Conservation (phyloP, 2,113 vertebrate genomes). For the Apodemus sylvaticus region DNA sequence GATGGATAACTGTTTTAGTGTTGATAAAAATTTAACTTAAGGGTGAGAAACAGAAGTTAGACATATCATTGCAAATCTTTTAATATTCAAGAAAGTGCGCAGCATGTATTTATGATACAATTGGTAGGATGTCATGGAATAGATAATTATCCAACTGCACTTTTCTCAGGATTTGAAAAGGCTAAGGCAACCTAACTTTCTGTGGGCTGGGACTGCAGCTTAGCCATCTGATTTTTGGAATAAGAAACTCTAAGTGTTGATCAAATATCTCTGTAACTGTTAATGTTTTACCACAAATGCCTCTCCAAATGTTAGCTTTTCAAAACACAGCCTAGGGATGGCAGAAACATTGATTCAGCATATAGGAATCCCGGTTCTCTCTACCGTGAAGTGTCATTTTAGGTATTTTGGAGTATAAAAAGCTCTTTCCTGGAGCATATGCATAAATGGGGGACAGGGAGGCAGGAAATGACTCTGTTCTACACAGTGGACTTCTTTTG, state of each 20-base stretch:
- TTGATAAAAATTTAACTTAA: background rate
- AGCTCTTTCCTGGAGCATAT: background rate
- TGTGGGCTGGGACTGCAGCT: background rate
- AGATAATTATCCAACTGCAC: background rate
- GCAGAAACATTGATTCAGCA: constrained; percentile 36
- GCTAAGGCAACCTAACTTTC: background rate
- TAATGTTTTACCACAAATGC: constrained; percentile 54
- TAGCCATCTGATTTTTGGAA: constrained; percentile 9
- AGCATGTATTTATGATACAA: background rate
- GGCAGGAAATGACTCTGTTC: background rate
- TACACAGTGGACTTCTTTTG: no score
- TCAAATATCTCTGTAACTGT: constrained; percentile 32
- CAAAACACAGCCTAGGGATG: background rate
- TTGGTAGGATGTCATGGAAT: background rate
- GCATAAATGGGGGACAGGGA: background rate
- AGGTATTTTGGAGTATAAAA: background rate
- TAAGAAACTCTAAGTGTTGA: background rate
- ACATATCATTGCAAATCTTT: background rate
- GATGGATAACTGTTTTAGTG: background rate
- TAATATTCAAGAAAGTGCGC: background rate
- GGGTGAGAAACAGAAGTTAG: background rate
- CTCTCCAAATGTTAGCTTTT: constrained; percentile 62
- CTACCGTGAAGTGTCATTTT: background rate
- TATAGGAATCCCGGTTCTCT: constrained; percentile 17
- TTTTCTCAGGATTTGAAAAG: constrained; percentile 14